Conservation (phyloP, 2,888 invertebrate species). For the Hyposoter didymator region DNA sequence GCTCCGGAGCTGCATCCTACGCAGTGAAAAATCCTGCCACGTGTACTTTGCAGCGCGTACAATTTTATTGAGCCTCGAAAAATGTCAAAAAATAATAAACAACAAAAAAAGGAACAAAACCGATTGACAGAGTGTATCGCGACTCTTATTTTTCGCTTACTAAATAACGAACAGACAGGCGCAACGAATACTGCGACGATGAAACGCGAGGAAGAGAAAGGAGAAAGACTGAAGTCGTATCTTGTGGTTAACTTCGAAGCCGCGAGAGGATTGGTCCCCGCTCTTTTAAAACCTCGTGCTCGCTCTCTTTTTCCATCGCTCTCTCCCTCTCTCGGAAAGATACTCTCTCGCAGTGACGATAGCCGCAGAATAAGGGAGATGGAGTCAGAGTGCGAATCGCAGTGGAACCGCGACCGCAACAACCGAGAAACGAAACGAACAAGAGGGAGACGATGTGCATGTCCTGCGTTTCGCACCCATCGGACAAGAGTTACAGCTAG, state of each 20-base stretch:
- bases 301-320: slow-evolving; percentile 3
- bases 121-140: slow-evolving; percentile 24
- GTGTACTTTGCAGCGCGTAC: slow-evolving; percentile 34
- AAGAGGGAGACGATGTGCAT: slow-evolving; percentile 47
- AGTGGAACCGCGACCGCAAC: slow-evolving; percentile 65
- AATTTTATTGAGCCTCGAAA: slow-evolving; percentile 14
- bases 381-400: slow-evolving; percentile 46
- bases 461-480: slow-evolving; percentile 43
- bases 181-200: slow-evolving; percentile 25
- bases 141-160: slow-evolving; percentile 3
- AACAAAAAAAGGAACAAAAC: not conserved
- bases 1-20: slow-evolving; percentile 19
- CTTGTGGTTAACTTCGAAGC: slow-evolving; percentile 77
- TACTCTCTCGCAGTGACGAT: slow-evolving; percentile 24
- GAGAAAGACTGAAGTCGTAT: slow-evolving; percentile 55
- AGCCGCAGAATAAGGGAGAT: slow-evolving; percentile 45
- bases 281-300: slow-evolving; percentile 65
- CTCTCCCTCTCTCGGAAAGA: slow-evolving; percentile 27
- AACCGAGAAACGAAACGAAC: slow-evolving; percentile 67
- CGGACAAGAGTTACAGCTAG: slow-evolving; percentile 31
- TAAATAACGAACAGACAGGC: slow-evolving; percentile 19
- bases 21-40: slow-evolving; percentile 21
- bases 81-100: not conserved
- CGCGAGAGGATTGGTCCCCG: slow-evolving; percentile 75
- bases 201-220: slow-evolving; percentile 17